Percentiles rank a stretch among this genome's conserved stretches.
Conservation (phyloP, 1,140 invertebrate species). For the Homarus americanus region DNA sequence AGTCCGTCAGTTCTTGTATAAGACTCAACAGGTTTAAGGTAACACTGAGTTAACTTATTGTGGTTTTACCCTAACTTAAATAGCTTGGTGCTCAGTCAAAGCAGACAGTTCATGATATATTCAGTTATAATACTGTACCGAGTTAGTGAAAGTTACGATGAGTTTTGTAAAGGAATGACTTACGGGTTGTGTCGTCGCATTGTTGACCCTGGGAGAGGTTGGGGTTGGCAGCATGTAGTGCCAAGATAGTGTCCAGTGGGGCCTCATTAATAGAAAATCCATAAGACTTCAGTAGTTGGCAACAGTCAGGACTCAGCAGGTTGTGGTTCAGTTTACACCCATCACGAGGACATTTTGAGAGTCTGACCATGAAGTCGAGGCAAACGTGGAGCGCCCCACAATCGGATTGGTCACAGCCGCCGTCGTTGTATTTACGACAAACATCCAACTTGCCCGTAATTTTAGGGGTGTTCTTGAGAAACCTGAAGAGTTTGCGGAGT, state of each 20-base stretch:
- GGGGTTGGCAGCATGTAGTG: constrained; percentile 12
- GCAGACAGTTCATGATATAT: no score
- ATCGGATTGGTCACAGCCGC: background rate
- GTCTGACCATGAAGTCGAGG: constrained; percentile 18
- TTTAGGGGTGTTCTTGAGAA: background rate
- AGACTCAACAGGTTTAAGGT: no score
- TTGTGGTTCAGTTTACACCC: constrained; percentile 59
- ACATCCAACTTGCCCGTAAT: constrained; percentile 1
- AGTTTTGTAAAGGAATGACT: no score
- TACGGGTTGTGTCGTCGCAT: background rate
- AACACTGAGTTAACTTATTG: no score
- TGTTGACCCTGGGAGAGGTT: background rate
- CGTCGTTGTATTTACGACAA: constrained; percentile 30
- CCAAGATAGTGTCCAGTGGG: constrained; percentile 32
- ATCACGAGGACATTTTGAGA: background rate
- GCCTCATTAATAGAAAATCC: constrained; percentile 29
- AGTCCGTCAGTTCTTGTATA: no score
- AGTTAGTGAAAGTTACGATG: no score
- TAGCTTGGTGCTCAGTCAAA: no score
- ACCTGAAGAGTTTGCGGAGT: constrained; percentile 14
- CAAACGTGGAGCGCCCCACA: constrained; percentile 54
- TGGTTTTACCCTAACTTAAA: no score
- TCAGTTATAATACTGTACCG: no score
- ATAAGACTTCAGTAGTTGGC: constrained; percentile 23
- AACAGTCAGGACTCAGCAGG: constrained; percentile 1